Evolutionary conservation across 92 coral and sea anemone genomes (phyloP).

Genomic region (Porites lobata): DNA sequence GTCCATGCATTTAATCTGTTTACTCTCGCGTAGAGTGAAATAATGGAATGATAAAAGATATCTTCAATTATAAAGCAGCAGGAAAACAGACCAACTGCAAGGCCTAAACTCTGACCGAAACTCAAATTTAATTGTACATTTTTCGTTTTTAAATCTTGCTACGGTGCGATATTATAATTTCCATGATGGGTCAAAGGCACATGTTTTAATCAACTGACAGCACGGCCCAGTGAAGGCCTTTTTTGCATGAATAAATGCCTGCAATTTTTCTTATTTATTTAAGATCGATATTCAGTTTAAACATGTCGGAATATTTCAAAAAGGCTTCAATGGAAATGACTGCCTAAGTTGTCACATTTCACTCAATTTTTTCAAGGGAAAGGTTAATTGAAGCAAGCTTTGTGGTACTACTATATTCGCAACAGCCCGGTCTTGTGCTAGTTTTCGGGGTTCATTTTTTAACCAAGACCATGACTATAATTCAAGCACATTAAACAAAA

Average conservation of each 20-base stretch:
- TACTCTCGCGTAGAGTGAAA: slow-evolving; percentile 34
- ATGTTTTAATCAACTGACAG: not conserved
- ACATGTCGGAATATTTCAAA: slow-evolving; percentile 37
- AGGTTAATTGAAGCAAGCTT: slow-evolving; percentile 29
- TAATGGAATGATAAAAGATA: slow-evolving; percentile 48
- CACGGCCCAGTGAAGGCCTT: slow-evolving; percentile 27
- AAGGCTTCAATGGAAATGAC: slow-evolving; percentile 31
- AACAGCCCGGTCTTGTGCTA: slow-evolving; percentile 3
- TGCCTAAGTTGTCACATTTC: slow-evolving; percentile 43
- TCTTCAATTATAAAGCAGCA: slow-evolving; percentile 33
- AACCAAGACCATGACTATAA: not conserved
- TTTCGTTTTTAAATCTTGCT: not conserved
- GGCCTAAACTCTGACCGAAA: slow-evolving; percentile 7
- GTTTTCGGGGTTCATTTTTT: not conserved
- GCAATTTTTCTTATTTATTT: slow-evolving; percentile 41
- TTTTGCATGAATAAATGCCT: slow-evolving; percentile 41
- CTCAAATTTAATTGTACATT: slow-evolving; percentile 4
- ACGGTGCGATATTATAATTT: too few species aligned
- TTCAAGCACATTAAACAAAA: not conserved
- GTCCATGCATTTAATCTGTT: slow-evolving; percentile 27
- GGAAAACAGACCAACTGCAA: slow-evolving; percentile 35
- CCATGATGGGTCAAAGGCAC: too few species aligned
- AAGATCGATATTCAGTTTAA: slow-evolving; percentile 35
- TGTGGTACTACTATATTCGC: not conserved
- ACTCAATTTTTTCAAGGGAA: slow-evolving; percentile 18